Percentiles rank a stretch among this genome's conserved stretches.
These are phyloP conservation scores for Heteractis magnifica DNA, from an alignment of 92 coral and sea anemone species.

Conservation along the genomic window DNA sequence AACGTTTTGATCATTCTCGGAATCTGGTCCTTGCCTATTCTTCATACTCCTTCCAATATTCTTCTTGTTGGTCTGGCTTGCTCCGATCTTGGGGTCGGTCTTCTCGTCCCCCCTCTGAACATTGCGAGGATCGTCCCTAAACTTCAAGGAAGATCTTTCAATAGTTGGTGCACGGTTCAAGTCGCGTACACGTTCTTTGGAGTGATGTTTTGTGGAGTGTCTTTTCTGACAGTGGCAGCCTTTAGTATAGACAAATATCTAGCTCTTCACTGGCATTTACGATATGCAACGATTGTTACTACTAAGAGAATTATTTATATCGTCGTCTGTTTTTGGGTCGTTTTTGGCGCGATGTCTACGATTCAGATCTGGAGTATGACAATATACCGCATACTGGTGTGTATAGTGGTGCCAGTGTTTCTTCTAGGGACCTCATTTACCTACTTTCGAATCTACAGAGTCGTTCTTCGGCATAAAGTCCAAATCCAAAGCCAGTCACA, in stretches of 20 bases:
- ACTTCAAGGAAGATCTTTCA: conserved; percentile 28
- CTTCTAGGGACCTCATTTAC: conserved; percentile 43
- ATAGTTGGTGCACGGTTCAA: conserved; percentile 33
- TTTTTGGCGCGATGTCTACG: conserved; percentile 39
- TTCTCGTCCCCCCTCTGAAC: conserved; percentile 34
- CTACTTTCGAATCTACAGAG: conserved; percentile 49
- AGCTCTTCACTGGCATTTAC: conserved; percentile 49
- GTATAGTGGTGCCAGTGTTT: conserved; percentile 33
- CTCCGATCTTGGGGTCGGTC: conserved; percentile 47
- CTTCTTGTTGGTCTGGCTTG: conserved; percentile 45
- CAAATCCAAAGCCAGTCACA: conserved; percentile 42
- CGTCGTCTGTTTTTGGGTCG: conserved; percentile 42
- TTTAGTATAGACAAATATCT: conserved; percentile 50
- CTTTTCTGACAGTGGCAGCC: conserved; percentile 53
- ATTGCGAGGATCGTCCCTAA: conserved; percentile 31
- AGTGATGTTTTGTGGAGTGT: conserved; percentile 49
- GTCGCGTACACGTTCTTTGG: conserved; percentile 45
- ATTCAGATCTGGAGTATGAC: conserved; percentile 55
- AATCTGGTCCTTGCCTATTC: conserved; percentile 33
- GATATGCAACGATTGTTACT: conserved; percentile 41
- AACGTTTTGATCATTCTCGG: conserved; percentile 30
- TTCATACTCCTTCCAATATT: conserved; percentile 40
- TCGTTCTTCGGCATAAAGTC: conserved; percentile 34
- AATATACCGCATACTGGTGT: conserved; percentile 42
- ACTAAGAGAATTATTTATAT: conserved; percentile 24